phyloP scores from a whole-genome alignment of 1,140 invertebrate genomes.

The Zeugodacus cucurbitae region DNA sequence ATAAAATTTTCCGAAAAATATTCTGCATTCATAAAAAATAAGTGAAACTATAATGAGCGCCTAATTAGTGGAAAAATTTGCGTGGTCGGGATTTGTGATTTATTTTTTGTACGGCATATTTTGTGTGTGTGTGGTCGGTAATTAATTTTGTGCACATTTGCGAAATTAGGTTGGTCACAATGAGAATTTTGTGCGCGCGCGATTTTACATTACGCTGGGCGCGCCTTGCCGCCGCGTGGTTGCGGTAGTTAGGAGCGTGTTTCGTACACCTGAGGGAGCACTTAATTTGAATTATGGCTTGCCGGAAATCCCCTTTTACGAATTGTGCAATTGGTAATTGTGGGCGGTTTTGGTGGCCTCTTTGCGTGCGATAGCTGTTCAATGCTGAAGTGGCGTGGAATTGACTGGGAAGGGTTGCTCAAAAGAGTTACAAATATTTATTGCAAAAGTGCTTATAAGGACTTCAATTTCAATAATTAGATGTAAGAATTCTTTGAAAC shows the following conservation, averaged over 20 bases:
- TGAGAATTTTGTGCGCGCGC: not conserved
- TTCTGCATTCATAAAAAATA: not conserved
- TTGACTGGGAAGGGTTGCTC: not conserved
- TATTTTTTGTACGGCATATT: not conserved
- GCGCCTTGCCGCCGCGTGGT: not conserved
- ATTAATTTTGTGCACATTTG: slow-evolving; percentile 37
- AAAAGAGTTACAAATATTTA: not conserved
- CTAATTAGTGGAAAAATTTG: slow-evolving; percentile 36
- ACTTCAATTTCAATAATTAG: too few relatives aligned
- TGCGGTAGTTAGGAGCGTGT: not conserved
- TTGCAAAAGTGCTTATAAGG: too few relatives aligned
- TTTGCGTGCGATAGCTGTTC: not conserved
- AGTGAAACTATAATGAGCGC: not conserved
- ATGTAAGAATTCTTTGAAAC: too few relatives aligned
- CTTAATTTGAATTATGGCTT: slow-evolving; percentile 32
- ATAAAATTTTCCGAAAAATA: not conserved
- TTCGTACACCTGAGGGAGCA: slow-evolving; percentile 33
- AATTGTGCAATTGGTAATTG: slow-evolving; percentile 10
- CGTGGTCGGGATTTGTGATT: not conserved
- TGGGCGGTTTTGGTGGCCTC: not conserved
- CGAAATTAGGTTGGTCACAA: slow-evolving; percentile 30
- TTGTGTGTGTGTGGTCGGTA: slow-evolving; percentile 1
- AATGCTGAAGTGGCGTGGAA: not conserved
- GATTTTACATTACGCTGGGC: not conserved
- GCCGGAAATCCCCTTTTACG: slow-evolving; percentile 3